Evolutionary conservation across 1,140 invertebrate species (phyloP).

Genomic region (Penaeus vannamei): DNA sequence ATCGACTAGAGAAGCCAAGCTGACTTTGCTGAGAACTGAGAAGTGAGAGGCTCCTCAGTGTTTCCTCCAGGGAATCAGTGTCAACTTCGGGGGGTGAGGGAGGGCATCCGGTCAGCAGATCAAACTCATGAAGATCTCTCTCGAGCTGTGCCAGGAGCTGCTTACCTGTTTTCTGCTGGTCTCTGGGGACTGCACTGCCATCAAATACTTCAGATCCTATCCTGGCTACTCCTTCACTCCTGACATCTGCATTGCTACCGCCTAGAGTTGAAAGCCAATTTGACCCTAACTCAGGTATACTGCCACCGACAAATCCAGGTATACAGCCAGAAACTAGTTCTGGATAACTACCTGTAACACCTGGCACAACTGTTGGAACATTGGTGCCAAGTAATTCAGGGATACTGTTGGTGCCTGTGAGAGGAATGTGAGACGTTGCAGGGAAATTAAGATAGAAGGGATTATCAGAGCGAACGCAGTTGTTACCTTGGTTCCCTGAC

Average conservation of each 20-base stretch:
- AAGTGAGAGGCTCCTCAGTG: conserved; percentile 46
- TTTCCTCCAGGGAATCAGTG: conserved; percentile 58
- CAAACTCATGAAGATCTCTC: conserved; percentile 62
- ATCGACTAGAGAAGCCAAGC: background rate
- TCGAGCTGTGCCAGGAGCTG: conserved; percentile 62
- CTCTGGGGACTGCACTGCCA: conserved; percentile 57
- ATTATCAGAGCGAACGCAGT: conserved; percentile 23
- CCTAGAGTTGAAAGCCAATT: conserved; percentile 48
- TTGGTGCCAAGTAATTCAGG: conserved; percentile 36
- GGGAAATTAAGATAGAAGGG: conserved; percentile 44
- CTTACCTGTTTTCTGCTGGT: conserved; percentile 62
- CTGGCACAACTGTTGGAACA: conserved; percentile 19
- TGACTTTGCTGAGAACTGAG: conserved; percentile 48
- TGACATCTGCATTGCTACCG: background rate
- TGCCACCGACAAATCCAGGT: conserved; percentile 21
- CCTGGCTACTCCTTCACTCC: background rate
- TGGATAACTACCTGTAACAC: conserved; percentile 11
- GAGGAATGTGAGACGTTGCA: conserved; percentile 35
- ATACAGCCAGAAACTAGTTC: conserved; percentile 35
- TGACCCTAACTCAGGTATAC: conserved; percentile 51
- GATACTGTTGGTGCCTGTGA: conserved; percentile 41
- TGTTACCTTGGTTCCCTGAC: conserved; percentile 65
- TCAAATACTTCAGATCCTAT: conserved; percentile 54
- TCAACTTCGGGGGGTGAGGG: conserved; percentile 58
- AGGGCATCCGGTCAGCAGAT: conserved; percentile 52